These are phyloP conservation scores for Sitophilus oryzae DNA, from an alignment of 1,140 invertebrate genomes.

Conservation along the genomic window DNA sequence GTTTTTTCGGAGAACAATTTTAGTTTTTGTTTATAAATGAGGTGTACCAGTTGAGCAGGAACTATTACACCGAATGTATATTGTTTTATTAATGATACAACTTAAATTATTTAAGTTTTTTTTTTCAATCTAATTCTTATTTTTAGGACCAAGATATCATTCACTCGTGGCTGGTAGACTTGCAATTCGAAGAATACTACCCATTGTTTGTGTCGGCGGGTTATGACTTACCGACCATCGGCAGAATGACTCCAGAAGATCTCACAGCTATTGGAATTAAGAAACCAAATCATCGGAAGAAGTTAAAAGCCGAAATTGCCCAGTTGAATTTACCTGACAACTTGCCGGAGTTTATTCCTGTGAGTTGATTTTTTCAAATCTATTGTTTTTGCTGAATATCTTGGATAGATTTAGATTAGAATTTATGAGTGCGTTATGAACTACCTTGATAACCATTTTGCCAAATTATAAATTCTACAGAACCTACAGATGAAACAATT, in stretches of 20 bases:
- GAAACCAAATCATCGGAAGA: slow-evolving; percentile 94
- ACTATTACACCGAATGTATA: no score
- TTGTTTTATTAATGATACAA: no score
- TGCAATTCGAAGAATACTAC: slow-evolving; percentile 96
- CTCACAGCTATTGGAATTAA: slow-evolving; percentile 84
- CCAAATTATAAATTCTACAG: no score
- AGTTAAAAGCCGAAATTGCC: slow-evolving; percentile 93
- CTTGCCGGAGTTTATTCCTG: slow-evolving; percentile 86
- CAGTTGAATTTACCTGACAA: slow-evolving; percentile 91
- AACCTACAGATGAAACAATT: no score
- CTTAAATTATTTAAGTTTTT: no score
- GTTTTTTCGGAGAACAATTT: no score
- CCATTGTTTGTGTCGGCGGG: slow-evolving; percentile 89
- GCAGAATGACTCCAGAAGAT: slow-evolving; percentile 96
- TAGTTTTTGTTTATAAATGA: no score
- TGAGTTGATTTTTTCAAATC: slow-evolving; percentile 47
- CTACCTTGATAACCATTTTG: no score
- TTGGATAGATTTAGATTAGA: not conserved
- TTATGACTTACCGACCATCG: slow-evolving; percentile 96
- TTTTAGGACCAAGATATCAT: slow-evolving; percentile 85
- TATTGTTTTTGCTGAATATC: no score
- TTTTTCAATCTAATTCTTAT: no score
- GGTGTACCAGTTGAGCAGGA: no score
- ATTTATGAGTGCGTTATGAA: no score
- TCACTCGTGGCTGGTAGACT: slow-evolving; percentile 87